Conservation (phyloP, 2,888 invertebrate species). For the Dascillus cervinus region DNA sequence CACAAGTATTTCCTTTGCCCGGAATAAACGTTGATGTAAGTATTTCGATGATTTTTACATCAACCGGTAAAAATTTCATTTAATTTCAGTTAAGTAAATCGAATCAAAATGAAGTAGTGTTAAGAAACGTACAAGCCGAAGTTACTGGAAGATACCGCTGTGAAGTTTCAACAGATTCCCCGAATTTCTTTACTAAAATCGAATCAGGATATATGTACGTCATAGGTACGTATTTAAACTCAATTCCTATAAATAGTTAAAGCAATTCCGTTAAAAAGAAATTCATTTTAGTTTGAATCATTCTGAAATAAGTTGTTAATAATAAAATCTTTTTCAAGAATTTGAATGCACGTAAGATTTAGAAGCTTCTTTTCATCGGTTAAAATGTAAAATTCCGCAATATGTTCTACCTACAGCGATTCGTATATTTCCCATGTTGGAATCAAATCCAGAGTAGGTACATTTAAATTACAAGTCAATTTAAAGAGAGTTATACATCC, state of each 20-base stretch:
- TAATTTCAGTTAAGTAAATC: constrained; percentile 53
- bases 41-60: constrained; percentile 22
- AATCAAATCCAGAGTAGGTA: constrained; percentile 11
- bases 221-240: constrained; percentile 53
- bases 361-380: background rate
- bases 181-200: constrained; percentile 62
- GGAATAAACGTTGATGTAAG: constrained; percentile 68
- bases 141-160: constrained; percentile 67
- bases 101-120: constrained; percentile 56
- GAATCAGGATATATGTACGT: constrained; percentile 63
- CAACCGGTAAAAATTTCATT: constrained; percentile 1
- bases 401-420: too few relatives aligned
- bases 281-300: too few relatives aligned
- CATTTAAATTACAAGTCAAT: constrained; percentile 17
- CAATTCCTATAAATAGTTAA: background rate
- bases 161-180: constrained; percentile 68
- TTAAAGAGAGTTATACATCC: constrained; percentile 14
- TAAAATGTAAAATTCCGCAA: too few relatives aligned
- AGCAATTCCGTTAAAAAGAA: too few relatives aligned
- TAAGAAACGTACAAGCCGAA: constrained; percentile 61
- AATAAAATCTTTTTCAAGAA: too few relatives aligned
- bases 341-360: background rate
- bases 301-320: too few relatives aligned
- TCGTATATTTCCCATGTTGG: constrained; percentile 7
- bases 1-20: constrained; percentile 62